These are phyloP conservation scores for Indri indri DNA, from an alignment of 2,113 vertebrate species.

Conservation along the genomic window DNA sequence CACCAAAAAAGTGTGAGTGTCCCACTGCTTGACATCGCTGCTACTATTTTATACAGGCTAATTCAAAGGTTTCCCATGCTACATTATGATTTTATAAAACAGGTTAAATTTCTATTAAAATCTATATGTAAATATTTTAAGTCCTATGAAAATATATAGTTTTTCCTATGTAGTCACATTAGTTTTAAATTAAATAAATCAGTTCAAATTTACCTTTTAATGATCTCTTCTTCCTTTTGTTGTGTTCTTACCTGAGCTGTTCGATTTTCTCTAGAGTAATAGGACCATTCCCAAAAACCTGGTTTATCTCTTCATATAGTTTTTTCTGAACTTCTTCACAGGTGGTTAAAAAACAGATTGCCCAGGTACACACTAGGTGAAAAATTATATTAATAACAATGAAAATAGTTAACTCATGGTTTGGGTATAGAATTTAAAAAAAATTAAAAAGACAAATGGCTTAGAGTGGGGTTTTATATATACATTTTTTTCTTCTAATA, in stretches of 20 bases:
- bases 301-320: constrained; percentile 89
- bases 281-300: constrained; percentile 90
- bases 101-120: constrained; percentile 33
- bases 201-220: constrained; percentile 35
- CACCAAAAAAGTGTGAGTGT: not conserved
- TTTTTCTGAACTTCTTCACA: constrained; percentile 93
- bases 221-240: not conserved
- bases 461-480: not conserved
- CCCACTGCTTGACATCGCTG: not conserved
- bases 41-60: not conserved
- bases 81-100: not conserved
- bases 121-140: constrained; percentile 46
- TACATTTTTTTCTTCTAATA: not conserved
- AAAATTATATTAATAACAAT: constrained; percentile 61
- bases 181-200: constrained; percentile 38
- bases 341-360: constrained; percentile 93
- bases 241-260: constrained; percentile 90
- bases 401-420: constrained; percentile 10
- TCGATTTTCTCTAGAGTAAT: constrained; percentile 92
- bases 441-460: not conserved
- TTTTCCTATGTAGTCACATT: not conserved
- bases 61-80: constrained; percentile 15
- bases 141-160: not conserved
- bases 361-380: constrained; percentile 95
- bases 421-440: not conserved